A percentile compares a stretch with the other conserved stretches of the same genome.
phyloP scores from a whole-genome alignment of 2,888 invertebrate genomes.

The Eupithecia inturbata region DNA sequence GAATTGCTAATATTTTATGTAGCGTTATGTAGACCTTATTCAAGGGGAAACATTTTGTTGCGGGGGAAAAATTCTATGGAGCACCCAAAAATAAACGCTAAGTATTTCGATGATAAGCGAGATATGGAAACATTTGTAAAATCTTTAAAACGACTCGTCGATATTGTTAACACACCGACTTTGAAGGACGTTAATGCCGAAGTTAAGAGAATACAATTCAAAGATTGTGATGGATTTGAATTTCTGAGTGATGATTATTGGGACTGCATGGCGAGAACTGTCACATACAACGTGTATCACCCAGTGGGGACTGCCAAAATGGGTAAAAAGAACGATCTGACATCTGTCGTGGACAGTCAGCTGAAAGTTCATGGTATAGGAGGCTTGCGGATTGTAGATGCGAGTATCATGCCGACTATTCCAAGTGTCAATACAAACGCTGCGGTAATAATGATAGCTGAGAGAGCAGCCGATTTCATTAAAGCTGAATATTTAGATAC shows the following conservation, averaged over 20 bases:
- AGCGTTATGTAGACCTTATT: slow-evolving; percentile 70
- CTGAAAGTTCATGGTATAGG: slow-evolving; percentile 64
- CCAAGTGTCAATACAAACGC: slow-evolving; percentile 76
- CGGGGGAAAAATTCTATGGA: slow-evolving; percentile 62
- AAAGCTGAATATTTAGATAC: slow-evolving; percentile 59
- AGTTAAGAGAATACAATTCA: slow-evolving; percentile 64
- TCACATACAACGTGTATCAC: slow-evolving; percentile 76
- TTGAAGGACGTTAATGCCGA: slow-evolving; percentile 65
- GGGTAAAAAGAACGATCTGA: slow-evolving; percentile 62
- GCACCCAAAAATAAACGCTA: slow-evolving; percentile 69
- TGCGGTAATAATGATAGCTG: slow-evolving; percentile 77
- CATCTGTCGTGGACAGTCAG: slow-evolving; percentile 66
- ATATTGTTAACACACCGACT: slow-evolving; percentile 66
- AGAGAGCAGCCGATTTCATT: slow-evolving; percentile 74
- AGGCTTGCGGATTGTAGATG: slow-evolving; percentile 70
- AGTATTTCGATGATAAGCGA: slow-evolving; percentile 69
- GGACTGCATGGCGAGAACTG: slow-evolving; percentile 75
- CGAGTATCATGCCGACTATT: slow-evolving; percentile 77
- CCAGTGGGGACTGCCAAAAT: slow-evolving; percentile 77
- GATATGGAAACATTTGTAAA: slow-evolving; percentile 69
- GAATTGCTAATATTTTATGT: slow-evolving; percentile 73
- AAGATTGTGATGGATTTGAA: slow-evolving; percentile 64
- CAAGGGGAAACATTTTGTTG: slow-evolving; percentile 66
- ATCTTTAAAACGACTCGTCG: slow-evolving; percentile 63
- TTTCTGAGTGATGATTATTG: slow-evolving; percentile 70